These are phyloP conservation scores for Corythornis cristatus DNA, from an alignment of 2,113 vertebrate species.

Conservation along the genomic window DNA sequence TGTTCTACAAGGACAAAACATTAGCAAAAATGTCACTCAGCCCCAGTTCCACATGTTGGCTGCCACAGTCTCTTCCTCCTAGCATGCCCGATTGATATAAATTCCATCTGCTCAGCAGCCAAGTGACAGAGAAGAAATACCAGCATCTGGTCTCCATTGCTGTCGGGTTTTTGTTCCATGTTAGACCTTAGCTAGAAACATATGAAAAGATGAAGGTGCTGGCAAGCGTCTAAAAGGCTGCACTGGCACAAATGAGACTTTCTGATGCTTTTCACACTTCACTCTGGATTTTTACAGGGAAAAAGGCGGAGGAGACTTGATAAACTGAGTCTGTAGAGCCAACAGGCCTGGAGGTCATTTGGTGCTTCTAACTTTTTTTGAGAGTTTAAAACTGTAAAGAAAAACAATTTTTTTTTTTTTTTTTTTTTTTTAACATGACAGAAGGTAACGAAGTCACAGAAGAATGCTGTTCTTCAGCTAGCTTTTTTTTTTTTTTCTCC, in stretches of 20 bases:
- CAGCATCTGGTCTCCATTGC: conserved; percentile 97
- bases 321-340: conserved; percentile 76
- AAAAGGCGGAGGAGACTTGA: conserved; percentile 75
- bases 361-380: conserved; percentile 63
- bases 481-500: conserved; percentile 13
- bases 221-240: conserved; percentile 81
- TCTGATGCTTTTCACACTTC: conserved; percentile 87
- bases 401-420: conserved; percentile 44
- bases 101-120: conserved; percentile 98
- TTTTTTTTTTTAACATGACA: conserved; percentile 60
- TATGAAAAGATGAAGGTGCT: conserved; percentile 86
- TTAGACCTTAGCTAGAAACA: conserved; percentile 91
- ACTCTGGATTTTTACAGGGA: conserved; percentile 76
- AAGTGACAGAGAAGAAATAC: conserved; percentile 92
- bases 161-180: conserved; percentile 87
- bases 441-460: conserved; percentile 76
- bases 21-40: conserved; percentile 99
- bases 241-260: conserved; percentile 82
- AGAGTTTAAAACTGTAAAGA: conserved; percentile 69
- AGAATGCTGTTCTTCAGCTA: conserved; percentile 71
- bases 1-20: conserved; percentile 99
- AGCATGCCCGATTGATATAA: conserved; percentile 91
- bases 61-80: conserved; percentile 86
- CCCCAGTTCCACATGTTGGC: conserved; percentile 95
- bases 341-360: conserved; percentile 78